Evolutionary conservation across 2,113 vertebrate genomes (phyloP).

Genomic region (Acinonyx jubatus): DNA sequence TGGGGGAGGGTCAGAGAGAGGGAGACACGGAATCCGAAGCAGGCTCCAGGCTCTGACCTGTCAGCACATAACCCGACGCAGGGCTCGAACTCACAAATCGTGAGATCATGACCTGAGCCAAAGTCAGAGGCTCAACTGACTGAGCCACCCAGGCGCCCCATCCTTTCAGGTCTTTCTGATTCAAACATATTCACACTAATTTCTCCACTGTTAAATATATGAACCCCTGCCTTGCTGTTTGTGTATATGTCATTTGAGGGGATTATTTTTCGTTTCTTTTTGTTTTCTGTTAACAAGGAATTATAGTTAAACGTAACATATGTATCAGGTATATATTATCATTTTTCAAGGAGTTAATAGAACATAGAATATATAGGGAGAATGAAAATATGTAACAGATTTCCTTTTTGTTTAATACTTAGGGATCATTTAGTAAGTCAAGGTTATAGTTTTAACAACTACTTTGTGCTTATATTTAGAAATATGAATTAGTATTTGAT

Average conservation of each 20-base stretch:
- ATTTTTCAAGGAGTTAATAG: neutral
- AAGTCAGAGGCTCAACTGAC: too few relatives aligned
- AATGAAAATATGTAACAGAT: neutral
- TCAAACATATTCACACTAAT: neutral
- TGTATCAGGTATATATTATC: neutral
- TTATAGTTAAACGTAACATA: neutral
- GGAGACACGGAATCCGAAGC: too few relatives aligned
- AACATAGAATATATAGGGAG: neutral
- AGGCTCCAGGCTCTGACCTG: too few relatives aligned
- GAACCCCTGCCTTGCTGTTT: neutral
- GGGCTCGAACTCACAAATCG: too few relatives aligned
- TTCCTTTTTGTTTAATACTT: slow-evolving; percentile 21
- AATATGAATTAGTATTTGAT: slow-evolving; percentile 5
- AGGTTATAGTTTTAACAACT: slow-evolving; percentile 18
- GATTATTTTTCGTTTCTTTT: neutral
- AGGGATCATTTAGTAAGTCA: neutral
- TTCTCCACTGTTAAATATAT: neutral
- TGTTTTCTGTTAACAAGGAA: too few relatives aligned
- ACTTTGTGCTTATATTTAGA: slow-evolving; percentile 16
- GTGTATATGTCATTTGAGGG: neutral
- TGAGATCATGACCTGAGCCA: too few relatives aligned
- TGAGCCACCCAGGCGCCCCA: too few relatives aligned
- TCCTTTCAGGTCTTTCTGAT: neutral
- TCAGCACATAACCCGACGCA: too few relatives aligned
- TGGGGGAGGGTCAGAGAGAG: too few relatives aligned